phyloP scores from a whole-genome alignment of 1,140 invertebrate genomes.

The Pinna nobilis region DNA sequence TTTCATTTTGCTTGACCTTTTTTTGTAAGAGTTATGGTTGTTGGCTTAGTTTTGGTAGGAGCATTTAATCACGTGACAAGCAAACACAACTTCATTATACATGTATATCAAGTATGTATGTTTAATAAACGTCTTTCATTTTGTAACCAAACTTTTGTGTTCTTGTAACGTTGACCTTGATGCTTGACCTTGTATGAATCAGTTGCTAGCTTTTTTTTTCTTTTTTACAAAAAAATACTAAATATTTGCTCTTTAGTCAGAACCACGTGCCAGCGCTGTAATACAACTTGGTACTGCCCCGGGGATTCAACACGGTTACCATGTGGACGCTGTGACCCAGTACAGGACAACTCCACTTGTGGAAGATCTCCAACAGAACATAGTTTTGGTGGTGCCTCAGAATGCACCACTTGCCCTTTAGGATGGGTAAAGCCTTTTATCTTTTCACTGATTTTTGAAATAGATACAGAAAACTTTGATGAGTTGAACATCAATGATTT shows the following conservation, averaged over 20 bases:
- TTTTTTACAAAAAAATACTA: too few species aligned
- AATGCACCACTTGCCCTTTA: slow-evolving; percentile 55
- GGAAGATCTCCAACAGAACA: slow-evolving; percentile 58
- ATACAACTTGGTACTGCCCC: slow-evolving; percentile 54
- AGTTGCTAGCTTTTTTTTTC: too few species aligned
- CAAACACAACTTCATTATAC: too few species aligned
- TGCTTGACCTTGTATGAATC: too few species aligned
- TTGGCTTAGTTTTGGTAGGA: neutral
- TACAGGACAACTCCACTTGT: slow-evolving; percentile 48
- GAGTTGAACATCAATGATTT: neutral
- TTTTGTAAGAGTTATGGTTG: neutral
- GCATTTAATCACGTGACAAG: too few species aligned
- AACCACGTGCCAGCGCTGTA: slow-evolving; percentile 58
- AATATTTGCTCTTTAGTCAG: slow-evolving; percentile 48
- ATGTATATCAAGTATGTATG: neutral
- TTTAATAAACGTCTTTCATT: neutral
- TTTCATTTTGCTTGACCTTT: too few species aligned
- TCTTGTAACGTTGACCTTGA: too few species aligned
- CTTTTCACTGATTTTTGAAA: too few species aligned
- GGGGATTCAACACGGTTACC: slow-evolving; percentile 52
- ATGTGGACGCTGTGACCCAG: slow-evolving; percentile 58
- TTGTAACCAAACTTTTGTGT: too few species aligned
- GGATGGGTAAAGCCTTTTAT: slow-evolving; percentile 52
- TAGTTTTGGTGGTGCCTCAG: slow-evolving; percentile 53
- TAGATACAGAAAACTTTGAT: neutral